Conservation (phyloP, 1,140 invertebrate species). For the Mylabris phalerata region DNA sequence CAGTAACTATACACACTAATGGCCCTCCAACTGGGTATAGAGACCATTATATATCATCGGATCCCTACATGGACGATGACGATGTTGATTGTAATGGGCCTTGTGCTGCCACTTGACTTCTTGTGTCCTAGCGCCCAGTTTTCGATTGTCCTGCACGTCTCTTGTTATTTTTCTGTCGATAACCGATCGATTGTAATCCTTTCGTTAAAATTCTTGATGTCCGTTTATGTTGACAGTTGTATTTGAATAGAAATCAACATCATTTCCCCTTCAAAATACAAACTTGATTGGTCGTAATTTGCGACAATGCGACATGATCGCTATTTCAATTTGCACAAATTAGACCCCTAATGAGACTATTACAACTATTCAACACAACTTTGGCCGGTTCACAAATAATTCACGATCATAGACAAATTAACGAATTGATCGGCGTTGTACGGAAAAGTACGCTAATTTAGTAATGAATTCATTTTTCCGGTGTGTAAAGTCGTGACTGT, state of each 20-base stretch:
- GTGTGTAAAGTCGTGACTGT: constrained; percentile 4
- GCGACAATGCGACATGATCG: constrained; percentile 21
- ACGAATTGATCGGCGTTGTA: too few species aligned
- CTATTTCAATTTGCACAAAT: constrained; percentile 30
- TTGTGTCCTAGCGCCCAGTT: constrained; percentile 12
- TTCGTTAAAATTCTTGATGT: too few species aligned
- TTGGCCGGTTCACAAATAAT: constrained; percentile 11
- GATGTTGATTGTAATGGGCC: constrained; percentile 20
- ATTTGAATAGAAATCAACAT: constrained; percentile 11
- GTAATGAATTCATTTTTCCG: too few species aligned
- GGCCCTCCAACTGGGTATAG: constrained; percentile 15
- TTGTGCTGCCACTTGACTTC: constrained; percentile 29
- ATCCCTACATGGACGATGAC: constrained; percentile 14
- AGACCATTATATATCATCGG: constrained; percentile 22
- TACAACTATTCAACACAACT: constrained; percentile 16
- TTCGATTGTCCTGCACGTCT: constrained; percentile 20
- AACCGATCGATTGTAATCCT: too few species aligned
- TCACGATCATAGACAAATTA: neutral
- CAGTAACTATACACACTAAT: constrained; percentile 19
- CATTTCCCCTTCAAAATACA: constrained; percentile 17
- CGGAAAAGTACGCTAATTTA: too few species aligned
- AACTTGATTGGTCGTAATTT: constrained; percentile 30
- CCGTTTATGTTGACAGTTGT: neutral
- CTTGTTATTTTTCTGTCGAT: constrained; percentile 12
- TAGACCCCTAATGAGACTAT: constrained; percentile 31